A percentile compares a stretch with the other conserved stretches of the same genome.
These are phyloP conservation scores for Propsilocerus akamusi DNA, from an alignment of 1,140 invertebrate species.

Conservation along the genomic window DNA sequence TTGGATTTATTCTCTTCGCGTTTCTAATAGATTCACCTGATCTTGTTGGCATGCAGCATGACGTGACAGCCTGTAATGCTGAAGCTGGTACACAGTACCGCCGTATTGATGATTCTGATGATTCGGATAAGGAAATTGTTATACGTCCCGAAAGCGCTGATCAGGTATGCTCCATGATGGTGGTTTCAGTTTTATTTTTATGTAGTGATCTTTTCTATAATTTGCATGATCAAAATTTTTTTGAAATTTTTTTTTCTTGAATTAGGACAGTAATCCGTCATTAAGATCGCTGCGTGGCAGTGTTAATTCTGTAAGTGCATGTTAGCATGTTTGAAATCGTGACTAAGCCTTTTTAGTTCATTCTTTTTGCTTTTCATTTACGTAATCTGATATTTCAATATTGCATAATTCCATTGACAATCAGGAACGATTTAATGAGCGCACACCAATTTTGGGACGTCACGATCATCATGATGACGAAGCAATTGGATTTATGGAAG, in stretches of 20 bases:
- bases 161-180: constrained; percentile 18
- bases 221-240: constrained; percentile 5
- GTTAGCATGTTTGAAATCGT: constrained; percentile 10
- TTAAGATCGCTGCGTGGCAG: constrained; percentile 1
- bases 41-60: constrained; percentile 35
- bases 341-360: constrained; percentile 5
- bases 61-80: constrained; percentile 16
- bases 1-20: constrained; percentile 68
- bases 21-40: constrained; percentile 66
- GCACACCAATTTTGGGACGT: constrained; percentile 22
- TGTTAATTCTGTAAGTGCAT: constrained; percentile 30
- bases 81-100: constrained; percentile 12
- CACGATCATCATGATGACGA: constrained; percentile 17
- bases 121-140: constrained; percentile 11
- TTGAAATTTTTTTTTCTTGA: background rate
- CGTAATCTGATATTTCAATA: background rate
- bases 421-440: constrained; percentile 26
- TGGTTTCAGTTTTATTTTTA: constrained; percentile 4
- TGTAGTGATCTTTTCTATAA: background rate
- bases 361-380: constrained; percentile 3
- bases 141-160: constrained; percentile 12
- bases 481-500: constrained; percentile 60
- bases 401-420: constrained; percentile 12
- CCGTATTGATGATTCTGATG: constrained; percentile 17
- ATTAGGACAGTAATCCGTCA: background rate